These are phyloP conservation scores for Phyllostomus discolor DNA, from an alignment of 2,113 vertebrate genomes.

Conservation along the genomic window DNA sequence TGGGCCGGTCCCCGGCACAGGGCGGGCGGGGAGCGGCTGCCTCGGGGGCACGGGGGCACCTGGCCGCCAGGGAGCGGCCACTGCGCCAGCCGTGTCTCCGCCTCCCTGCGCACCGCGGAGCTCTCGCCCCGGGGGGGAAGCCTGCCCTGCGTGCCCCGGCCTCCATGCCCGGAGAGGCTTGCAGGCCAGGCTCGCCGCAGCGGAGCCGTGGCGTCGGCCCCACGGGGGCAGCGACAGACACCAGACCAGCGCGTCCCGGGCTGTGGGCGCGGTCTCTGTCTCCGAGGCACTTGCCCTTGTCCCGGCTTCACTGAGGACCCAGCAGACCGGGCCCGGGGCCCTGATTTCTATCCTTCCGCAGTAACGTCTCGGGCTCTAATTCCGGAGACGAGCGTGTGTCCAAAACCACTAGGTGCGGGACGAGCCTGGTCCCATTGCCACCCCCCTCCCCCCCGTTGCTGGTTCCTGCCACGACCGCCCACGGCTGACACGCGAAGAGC, in stretches of 20 bases:
- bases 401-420: constrained; percentile 64
- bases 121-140: background rate
- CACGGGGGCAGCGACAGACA: background rate
- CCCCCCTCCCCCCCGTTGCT: constrained; percentile 60
- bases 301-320: constrained; percentile 63
- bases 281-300: background rate
- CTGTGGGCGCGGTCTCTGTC: background rate
- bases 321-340: background rate
- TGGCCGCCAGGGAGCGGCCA: background rate
- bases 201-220: fast-evolving
- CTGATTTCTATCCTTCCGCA: constrained; percentile 58
- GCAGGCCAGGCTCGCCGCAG: fast-evolving
- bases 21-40: background rate
- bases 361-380: constrained; percentile 35
- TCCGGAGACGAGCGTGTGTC: constrained; percentile 59
- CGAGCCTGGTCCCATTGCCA: constrained; percentile 69
- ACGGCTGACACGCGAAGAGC: constrained; percentile 76
- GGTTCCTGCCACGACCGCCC: constrained; percentile 62
- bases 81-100: too few species aligned
- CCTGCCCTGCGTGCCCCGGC: too few species aligned
- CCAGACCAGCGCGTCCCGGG: background rate
- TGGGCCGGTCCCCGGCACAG: fast-evolving
- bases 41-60: fast-evolving
- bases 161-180: background rate
- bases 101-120: fast-evolving